phyloP scores from a whole-genome alignment of 1,140 invertebrate genomes.

The Diachasma alloeum region DNA sequence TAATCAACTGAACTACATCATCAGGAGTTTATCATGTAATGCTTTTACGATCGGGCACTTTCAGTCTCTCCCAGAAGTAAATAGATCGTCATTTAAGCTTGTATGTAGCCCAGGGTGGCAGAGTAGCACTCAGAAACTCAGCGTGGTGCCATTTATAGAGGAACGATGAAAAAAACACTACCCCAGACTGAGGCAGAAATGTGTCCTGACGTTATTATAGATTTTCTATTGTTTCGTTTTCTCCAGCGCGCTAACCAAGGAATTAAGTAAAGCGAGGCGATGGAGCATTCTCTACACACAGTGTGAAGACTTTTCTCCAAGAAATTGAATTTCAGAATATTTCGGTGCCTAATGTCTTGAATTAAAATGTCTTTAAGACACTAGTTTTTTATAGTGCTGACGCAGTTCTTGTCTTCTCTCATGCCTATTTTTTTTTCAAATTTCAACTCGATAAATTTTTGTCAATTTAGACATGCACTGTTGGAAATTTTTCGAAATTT shows the following conservation, averaged over 20 bases:
- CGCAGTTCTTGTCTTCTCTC: no score
- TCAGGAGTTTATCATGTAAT: neutral
- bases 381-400: no score
- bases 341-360: no score
- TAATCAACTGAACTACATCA: neutral
- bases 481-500: no score
- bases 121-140: conserved; percentile 48
- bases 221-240: conserved; percentile 13
- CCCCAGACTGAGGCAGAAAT: neutral
- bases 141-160: conserved; percentile 43
- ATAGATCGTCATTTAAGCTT: conserved; percentile 54
- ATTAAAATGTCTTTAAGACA: no score
- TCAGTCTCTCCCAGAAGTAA: conserved; percentile 37
- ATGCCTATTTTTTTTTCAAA: no score
- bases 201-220: conserved; percentile 11
- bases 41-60: conserved; percentile 3
- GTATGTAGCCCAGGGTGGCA: neutral
- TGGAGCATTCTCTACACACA: neutral
- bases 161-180: neutral
- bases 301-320: no score
- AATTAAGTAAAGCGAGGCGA: neutral
- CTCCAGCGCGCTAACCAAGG: neutral
- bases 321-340: no score
- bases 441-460: no score
- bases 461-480: no score